These are phyloP conservation scores for Catharus bicknelli DNA, from an alignment of 2,113 vertebrate genomes.

Conservation along the genomic window DNA sequence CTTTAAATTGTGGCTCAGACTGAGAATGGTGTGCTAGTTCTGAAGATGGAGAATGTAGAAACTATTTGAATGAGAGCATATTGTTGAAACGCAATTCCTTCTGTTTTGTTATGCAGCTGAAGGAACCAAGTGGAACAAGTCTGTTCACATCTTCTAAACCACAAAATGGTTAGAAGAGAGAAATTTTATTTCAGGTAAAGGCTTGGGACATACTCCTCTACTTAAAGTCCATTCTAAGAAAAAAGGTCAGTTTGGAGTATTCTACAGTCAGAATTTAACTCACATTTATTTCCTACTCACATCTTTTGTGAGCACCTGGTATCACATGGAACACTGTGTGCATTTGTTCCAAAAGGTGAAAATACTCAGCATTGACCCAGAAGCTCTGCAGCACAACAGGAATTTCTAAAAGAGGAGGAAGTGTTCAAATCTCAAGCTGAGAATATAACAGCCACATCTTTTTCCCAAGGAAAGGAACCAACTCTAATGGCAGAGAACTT, in stretches of 20 bases:
- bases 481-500: neutral
- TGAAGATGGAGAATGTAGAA: neutral
- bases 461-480: neutral
- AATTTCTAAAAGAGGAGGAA: neutral
- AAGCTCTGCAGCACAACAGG: neutral
- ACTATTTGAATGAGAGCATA: neutral
- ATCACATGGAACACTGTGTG: accelerated
- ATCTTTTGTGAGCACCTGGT: neutral
- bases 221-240: neutral
- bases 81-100: neutral
- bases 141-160: neutral
- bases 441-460: neutral
- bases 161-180: neutral
- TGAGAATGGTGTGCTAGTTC: neutral
- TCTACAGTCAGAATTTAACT: neutral
- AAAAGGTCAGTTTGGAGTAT: neutral
- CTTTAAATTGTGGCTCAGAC: neutral
- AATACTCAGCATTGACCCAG: neutral
- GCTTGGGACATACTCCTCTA: neutral
- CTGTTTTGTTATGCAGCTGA: neutral
- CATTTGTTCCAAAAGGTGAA: neutral
- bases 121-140: neutral
- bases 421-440: neutral
- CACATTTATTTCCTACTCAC: neutral
- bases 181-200: neutral